These are phyloP conservation scores for Drosophila aff. DNA, from an alignment of 1,140 invertebrate genomes.

Conservation along the genomic window DNA sequence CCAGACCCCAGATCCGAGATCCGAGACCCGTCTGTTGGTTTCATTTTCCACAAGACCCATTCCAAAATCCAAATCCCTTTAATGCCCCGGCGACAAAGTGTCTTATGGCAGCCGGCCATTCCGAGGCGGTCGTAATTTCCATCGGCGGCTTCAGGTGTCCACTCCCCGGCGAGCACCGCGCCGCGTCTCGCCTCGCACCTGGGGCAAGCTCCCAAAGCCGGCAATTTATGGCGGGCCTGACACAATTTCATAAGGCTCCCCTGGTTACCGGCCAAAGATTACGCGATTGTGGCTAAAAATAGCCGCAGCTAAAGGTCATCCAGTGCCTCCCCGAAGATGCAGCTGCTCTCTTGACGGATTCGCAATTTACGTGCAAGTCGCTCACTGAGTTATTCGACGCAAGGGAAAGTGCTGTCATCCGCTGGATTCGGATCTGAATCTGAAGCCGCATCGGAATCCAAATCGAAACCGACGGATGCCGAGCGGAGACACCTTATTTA, in stretches of 20 bases:
- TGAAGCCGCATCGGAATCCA: conserved; percentile 7
- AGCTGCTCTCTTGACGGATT: conserved; percentile 38
- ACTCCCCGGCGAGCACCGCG: conserved; percentile 4
- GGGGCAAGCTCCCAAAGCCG: conserved; percentile 65
- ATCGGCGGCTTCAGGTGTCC: conserved; percentile 65
- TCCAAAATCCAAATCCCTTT: conserved; percentile 52
- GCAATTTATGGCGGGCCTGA: conserved; percentile 77
- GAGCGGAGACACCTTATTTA: conserved; percentile 39
- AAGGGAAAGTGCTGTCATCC: conserved; percentile 60
- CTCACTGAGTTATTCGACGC: conserved; percentile 59
- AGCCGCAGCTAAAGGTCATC: conserved; percentile 50
- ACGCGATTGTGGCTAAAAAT: conserved; percentile 75
- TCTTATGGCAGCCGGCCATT: conserved; percentile 36
- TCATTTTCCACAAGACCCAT: conserved; percentile 36
- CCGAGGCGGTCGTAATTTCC: conserved; percentile 43
- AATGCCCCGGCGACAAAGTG: conserved; percentile 53
- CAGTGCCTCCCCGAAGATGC: conserved; percentile 18
- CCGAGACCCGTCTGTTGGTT: conserved; percentile 30
- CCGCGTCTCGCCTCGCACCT: conserved; percentile 6
- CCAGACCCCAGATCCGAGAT: conserved; percentile 11
- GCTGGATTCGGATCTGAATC: conserved; percentile 31
- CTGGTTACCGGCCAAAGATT: conserved; percentile 47
- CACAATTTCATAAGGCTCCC: conserved; percentile 76
- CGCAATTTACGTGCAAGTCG: conserved; percentile 56
- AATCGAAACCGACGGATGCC: conserved; percentile 27